Evolutionary conservation across 2,888 invertebrate species (phyloP).

Genomic region (Diloba caeruleocephala): DNA sequence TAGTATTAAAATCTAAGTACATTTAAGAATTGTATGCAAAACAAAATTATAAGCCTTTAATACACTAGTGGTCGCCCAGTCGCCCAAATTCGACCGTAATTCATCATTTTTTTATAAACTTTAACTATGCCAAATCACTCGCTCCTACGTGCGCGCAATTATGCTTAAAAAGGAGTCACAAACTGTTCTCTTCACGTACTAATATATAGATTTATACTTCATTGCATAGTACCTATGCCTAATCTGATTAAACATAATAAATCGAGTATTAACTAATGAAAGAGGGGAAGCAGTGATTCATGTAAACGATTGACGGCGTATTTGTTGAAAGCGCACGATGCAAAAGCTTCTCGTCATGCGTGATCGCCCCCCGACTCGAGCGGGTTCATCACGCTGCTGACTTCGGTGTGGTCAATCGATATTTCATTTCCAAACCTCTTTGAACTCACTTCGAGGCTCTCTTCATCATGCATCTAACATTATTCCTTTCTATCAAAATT

Average conservation of each 20-base stretch:
- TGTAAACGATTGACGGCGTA: slow-evolving; percentile 75
- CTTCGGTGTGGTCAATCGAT: slow-evolving; percentile 75
- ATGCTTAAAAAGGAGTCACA: too few relatives aligned
- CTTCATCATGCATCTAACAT: slow-evolving; percentile 11
- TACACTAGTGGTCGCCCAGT: too few relatives aligned
- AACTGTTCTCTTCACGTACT: slow-evolving; percentile 11
- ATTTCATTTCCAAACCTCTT: slow-evolving; percentile 69
- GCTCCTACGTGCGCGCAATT: too few relatives aligned
- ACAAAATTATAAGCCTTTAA: too few relatives aligned
- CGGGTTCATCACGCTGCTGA: slow-evolving; percentile 72
- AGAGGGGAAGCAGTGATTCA: slow-evolving; percentile 78
- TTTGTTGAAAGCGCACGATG: slow-evolving; percentile 75
- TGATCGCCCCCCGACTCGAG: slow-evolving; percentile 58
- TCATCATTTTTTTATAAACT: too few relatives aligned
- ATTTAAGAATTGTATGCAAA: too few relatives aligned
- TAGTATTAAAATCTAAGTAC: too few relatives aligned
- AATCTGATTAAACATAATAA: slow-evolving; percentile 26
- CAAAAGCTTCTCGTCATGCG: slow-evolving; percentile 79
- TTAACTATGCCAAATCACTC: too few relatives aligned
- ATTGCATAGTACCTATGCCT: slow-evolving; percentile 16
- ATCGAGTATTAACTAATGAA: slow-evolving; percentile 21
- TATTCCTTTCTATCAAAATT: too few relatives aligned
- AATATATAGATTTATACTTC: slow-evolving; percentile 6
- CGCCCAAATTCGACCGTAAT: too few relatives aligned
- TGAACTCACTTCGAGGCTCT: slow-evolving; percentile 54